A percentile compares a stretch with the other conserved stretches of the same genome.
Conservation (phyloP, 1,140 invertebrate species). For the Augochlora pura region DNA sequence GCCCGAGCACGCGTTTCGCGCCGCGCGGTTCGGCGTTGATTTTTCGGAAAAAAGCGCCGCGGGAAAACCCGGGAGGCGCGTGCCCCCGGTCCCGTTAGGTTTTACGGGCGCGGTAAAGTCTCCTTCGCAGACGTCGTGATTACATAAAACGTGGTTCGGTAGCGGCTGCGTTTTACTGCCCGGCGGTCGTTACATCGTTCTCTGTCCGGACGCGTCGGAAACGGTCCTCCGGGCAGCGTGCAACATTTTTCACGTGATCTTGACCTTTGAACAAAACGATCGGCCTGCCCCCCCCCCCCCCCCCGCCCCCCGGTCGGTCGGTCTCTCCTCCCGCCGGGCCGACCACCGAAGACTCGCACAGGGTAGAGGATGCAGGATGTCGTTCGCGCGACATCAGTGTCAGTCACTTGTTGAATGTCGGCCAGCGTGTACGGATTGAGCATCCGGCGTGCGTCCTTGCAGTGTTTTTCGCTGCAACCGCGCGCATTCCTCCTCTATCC, state of each 20-base stretch:
- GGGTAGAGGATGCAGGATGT: constrained; percentile 51
- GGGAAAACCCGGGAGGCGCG: too few species aligned
- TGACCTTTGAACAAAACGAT: constrained; percentile 46
- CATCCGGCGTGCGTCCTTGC: constrained; percentile 51
- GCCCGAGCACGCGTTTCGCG: too few species aligned
- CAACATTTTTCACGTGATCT: constrained; percentile 36
- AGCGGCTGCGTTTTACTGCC: constrained; percentile 14
- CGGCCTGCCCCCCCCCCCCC: not conserved
- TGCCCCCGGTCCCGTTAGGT: too few species aligned
- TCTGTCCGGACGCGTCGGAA: constrained; percentile 15
- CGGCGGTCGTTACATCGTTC: constrained; percentile 24
- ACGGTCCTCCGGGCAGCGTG: not conserved
- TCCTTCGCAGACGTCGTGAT: not conserved
- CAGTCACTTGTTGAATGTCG: constrained; percentile 68
- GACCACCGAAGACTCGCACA: constrained; percentile 33
- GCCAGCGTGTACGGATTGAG: constrained; percentile 53
- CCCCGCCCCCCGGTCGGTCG: too few species aligned
- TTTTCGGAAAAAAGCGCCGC: too few species aligned
- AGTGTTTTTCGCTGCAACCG: constrained; percentile 44
- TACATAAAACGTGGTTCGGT: constrained; percentile 2
- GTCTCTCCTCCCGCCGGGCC: not conserved
- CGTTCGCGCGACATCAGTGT: constrained; percentile 57
- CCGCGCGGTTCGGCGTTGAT: too few species aligned
- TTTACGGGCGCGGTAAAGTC: not conserved
- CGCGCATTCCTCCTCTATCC: constrained; percentile 43